Evolutionary conservation across 2,797 vertebrate species (phyloP), one percentile per base, ranked within the genome.

Genomic region (Sardinella longiceps): DNA sequence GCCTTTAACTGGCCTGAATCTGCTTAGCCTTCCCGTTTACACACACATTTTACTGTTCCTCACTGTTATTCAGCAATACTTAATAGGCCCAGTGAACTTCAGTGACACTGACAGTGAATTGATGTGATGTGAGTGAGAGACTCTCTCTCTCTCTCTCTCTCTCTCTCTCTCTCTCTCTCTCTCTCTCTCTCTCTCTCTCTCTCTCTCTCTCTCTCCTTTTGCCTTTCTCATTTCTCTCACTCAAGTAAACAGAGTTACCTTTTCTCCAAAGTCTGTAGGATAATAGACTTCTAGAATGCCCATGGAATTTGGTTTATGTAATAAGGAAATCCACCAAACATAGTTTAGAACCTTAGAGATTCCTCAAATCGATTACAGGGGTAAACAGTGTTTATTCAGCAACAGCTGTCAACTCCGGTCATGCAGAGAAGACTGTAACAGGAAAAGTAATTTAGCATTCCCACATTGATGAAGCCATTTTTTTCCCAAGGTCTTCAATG

Each of bases 331-430:
- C 28, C 70, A 43, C 70, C 70, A 39, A 77, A 83, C 63, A 74
- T 83, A 58, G 81, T 82, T 66, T 74, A 85, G 83, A 82, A 83
- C 70, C 81, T 83, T 81, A 46, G 74, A 82, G 81, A 81, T 87
- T 77, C 82, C 60, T n/a, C 83, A 50, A 82, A 88, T 86, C 60
- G 83, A 88, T 89, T 86, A 86, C 82, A 84, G 83, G 83, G 85
- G 83, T 86, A 90, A 89, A 88, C 86, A 85, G 87, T 87, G 86
- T 90, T 88, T 88, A 90, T 90, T 87, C 87, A 90, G 82, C 74
- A 87, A 84, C 87, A 90, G 85, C 87, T 87, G 86, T 74, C 85
- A 87, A 58, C 82, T 46, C 84, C 81, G 58, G 84, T 83, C 46
- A 58, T 43, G 70, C 70, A 43, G 43, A 77, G 33, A 77, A 37